Evolutionary conservation across 2,113 vertebrate genomes (phyloP), one percentile per base, ranked within the genome.

Genomic region (Lepisosteus osseus): DNA sequence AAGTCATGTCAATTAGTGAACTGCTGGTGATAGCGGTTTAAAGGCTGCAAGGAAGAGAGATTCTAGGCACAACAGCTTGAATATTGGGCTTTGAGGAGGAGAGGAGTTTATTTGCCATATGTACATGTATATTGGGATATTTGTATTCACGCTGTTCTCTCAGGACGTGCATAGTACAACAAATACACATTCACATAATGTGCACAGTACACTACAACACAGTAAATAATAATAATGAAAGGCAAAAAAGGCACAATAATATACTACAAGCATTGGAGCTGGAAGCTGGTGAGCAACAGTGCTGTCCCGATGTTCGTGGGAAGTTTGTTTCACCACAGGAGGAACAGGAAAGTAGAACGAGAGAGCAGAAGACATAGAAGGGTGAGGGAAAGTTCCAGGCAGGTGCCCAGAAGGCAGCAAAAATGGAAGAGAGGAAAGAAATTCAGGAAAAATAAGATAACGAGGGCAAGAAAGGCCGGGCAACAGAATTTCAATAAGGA

Each of bases 391-490:
- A 29, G 29, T 29, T 29, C 62, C 70, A 75, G 67, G 73, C 7
- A 64, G 71, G 44, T 40, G 62, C 11, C 29, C 61, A 40, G 56
- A 59, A 56, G 70, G 65, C 3, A 6, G 66, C 5, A 59, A 67
- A 43, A 15, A 56, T 61, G 67, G 40, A 6, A 40, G 12, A 47
- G 67, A 63, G 15, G 54, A 67, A 51, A 12, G 70, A 67, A 67
- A 72, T 71, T 62, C 43, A 81, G 81, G 79, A 78, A 76, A 83
- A 82, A 82, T 79, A 80, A 29, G 68, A 74, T 67, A 68, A 74
- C 72, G 73, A 69, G 75, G 68, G 65, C 75, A 71, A 51, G 68
- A 74, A 55, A 59, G 70, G 76, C 78, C 74, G 85, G 76, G 85
- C 80, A 86, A 79, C 78, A 70, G 72, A 29, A 29, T 29, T 29